Conservation (phyloP, 2,888 invertebrate genomes). For the Cantharis lateralis region DNA sequence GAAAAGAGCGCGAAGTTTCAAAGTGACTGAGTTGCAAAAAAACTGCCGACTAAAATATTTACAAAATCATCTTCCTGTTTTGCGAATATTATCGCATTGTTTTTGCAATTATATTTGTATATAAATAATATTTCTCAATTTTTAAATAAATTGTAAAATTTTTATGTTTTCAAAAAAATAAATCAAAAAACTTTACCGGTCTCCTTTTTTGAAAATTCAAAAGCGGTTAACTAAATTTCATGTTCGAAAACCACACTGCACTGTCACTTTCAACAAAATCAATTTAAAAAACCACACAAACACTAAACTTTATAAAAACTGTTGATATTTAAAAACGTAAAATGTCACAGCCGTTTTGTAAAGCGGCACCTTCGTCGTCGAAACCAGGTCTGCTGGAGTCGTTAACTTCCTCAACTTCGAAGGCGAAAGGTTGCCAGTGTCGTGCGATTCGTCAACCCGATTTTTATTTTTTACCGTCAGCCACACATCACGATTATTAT, state of each 20-base stretch:
- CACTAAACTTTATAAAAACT: background rate
- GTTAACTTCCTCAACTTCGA: slow-evolving; percentile 4
- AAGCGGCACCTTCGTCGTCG: slow-evolving; percentile 14
- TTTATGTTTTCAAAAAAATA: background rate
- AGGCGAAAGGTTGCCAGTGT: slow-evolving; percentile 24
- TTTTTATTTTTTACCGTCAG: background rate
- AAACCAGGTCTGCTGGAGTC: slow-evolving; percentile 12
- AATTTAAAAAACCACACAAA: background rate
- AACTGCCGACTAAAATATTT: background rate
- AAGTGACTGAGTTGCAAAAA: background rate
- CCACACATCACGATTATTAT: background rate
- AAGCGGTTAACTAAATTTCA: background rate
- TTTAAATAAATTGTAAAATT: background rate
- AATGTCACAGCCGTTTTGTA: slow-evolving; percentile 19
- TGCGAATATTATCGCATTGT: background rate
- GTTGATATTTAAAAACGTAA: slow-evolving; percentile 2
- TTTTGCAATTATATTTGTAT: background rate
- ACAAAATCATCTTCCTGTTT: background rate
- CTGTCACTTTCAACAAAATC: background rate
- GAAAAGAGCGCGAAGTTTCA: background rate
- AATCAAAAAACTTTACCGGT: background rate
- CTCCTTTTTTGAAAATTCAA: background rate
- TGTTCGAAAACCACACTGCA: background rate
- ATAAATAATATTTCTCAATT: background rate
- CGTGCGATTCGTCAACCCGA: background rate